These are phyloP conservation scores for Tautogolabrus adspersus DNA, from an alignment of 2,113 vertebrate genomes.

Conservation along the genomic window DNA sequence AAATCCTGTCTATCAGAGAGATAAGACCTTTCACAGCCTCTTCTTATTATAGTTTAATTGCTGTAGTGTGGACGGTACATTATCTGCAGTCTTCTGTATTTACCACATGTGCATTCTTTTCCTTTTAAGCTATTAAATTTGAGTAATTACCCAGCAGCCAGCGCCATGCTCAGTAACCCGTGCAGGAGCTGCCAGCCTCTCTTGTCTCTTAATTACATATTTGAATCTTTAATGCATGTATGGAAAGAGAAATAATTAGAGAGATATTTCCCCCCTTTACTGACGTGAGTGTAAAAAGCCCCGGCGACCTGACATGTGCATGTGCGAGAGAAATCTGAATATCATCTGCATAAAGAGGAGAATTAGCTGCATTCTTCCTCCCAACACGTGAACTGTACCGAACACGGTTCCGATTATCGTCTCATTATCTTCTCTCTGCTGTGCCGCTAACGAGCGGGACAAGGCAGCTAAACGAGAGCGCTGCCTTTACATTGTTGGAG, in stretches of 20 bases:
- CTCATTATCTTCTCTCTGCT: slow-evolving; percentile 81
- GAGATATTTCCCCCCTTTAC: slow-evolving; percentile 85
- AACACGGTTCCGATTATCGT: slow-evolving; percentile 75
- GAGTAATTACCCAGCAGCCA: slow-evolving; percentile 89
- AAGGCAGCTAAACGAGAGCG: slow-evolving; percentile 75
- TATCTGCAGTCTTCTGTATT: slow-evolving; percentile 59
- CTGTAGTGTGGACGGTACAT: slow-evolving; percentile 76
- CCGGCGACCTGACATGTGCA: slow-evolving; percentile 76
- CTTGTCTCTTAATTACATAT: slow-evolving; percentile 96
- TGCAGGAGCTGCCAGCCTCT: slow-evolving; percentile 89
- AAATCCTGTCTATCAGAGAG: slow-evolving; percentile 11
- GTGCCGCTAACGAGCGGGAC: slow-evolving; percentile 80
- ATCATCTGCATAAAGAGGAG: slow-evolving; percentile 79
- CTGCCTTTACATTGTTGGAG: slow-evolving; percentile 80
- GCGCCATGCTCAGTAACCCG: slow-evolving; percentile 90
- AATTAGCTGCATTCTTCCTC: slow-evolving; percentile 71
- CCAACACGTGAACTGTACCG: slow-evolving; percentile 75
- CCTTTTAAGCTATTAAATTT: slow-evolving; percentile 87
- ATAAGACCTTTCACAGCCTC: slow-evolving; percentile 6
- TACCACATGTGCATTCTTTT: slow-evolving; percentile 77
- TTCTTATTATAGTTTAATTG: slow-evolving; percentile 78
- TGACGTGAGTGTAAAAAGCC: slow-evolving; percentile 79
- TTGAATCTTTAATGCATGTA: slow-evolving; percentile 89
- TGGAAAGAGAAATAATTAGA: slow-evolving; percentile 94
- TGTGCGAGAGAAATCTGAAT: slow-evolving; percentile 61